Percentiles rank a stretch among this genome's conserved stretches.
Conservation (phyloP, 2,888 invertebrate species). For the Agonum fuliginosum region DNA sequence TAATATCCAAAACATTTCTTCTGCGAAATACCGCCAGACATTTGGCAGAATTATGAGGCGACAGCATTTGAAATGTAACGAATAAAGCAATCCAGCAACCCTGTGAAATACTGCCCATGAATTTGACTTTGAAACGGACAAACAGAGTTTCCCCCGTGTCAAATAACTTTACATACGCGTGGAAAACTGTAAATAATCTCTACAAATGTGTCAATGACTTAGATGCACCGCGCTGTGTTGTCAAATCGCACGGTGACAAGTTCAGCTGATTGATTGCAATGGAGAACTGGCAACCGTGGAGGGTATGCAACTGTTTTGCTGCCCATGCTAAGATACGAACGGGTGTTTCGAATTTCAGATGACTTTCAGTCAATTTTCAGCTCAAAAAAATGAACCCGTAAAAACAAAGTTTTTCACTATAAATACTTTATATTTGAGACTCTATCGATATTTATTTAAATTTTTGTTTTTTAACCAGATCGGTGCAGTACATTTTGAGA, state of each 20-base stretch:
- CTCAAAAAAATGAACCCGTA: too few relatives aligned
- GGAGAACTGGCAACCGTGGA: conserved; percentile 37
- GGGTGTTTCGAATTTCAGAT: background rate
- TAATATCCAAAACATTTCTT: conserved; percentile 38
- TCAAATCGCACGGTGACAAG: conserved; percentile 37
- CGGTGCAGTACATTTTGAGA: too few relatives aligned
- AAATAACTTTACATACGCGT: conserved; percentile 2
- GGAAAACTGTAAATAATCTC: conserved; percentile 55
- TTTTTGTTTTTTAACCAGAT: too few relatives aligned
- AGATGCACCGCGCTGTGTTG: conserved; percentile 46
- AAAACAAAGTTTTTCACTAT: too few relatives aligned
- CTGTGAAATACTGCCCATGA: conserved; percentile 2
- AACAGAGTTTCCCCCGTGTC: conserved; percentile 9
- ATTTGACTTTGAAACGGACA: background rate
- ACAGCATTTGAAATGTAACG: conserved; percentile 48
- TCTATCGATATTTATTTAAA: too few relatives aligned
- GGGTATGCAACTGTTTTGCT: conserved; percentile 44
- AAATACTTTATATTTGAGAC: too few relatives aligned
- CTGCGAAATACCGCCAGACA: conserved; percentile 25
- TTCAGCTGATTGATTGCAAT: conserved; percentile 48
- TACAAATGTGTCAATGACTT: conserved; percentile 57
- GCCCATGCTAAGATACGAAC: conserved; percentile 38
- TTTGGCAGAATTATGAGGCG: conserved; percentile 43
- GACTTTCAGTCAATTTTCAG: too few relatives aligned
- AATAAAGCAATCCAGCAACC: conserved; percentile 32